Evolutionary conservation across 2,113 vertebrate species (phyloP).

Genomic region (Gymnorhina tibicen): DNA sequence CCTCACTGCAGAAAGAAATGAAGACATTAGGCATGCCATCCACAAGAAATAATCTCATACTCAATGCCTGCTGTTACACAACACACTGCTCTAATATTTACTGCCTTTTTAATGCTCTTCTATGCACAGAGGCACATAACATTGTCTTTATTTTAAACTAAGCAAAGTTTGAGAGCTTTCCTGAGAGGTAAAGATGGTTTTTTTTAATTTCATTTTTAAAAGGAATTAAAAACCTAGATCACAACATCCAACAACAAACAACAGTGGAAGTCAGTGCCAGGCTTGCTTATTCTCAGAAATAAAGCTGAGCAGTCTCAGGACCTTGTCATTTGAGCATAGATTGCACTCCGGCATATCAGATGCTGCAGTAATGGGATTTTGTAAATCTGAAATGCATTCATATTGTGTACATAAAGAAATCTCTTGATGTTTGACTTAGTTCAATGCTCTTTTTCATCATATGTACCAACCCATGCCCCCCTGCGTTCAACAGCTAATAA

Average conservation of each 20-base stretch:
- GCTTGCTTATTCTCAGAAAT: not conserved
- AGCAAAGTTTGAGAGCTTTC: not conserved
- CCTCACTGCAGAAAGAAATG: not conserved
- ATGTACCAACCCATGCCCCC: not conserved
- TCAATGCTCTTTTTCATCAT: conserved; percentile 28
- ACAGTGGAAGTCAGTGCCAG: not conserved
- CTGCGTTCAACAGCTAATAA: conserved; percentile 39
- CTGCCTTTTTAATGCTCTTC: not conserved
- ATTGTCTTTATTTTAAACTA: not conserved
- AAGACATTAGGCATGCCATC: not conserved
- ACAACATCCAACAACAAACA: not conserved
- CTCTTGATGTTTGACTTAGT: conserved; percentile 38
- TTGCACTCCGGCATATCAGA: conserved; percentile 36
- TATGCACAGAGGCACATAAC: not conserved
- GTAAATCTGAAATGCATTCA: conserved; percentile 30
- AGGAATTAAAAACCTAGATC: not conserved
- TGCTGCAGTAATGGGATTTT: conserved; percentile 23
- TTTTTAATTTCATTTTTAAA: not conserved
- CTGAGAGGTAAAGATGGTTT: not conserved
- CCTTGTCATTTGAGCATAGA: not conserved
- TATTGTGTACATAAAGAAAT: conserved; percentile 19
- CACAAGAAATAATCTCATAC: not conserved
- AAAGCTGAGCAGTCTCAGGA: not conserved
- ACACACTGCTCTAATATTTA: not conserved
- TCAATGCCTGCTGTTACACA: not conserved